Evolutionary conservation across 2,113 vertebrate genomes (phyloP).

Genomic region (Stercorarius parasiticus): DNA sequence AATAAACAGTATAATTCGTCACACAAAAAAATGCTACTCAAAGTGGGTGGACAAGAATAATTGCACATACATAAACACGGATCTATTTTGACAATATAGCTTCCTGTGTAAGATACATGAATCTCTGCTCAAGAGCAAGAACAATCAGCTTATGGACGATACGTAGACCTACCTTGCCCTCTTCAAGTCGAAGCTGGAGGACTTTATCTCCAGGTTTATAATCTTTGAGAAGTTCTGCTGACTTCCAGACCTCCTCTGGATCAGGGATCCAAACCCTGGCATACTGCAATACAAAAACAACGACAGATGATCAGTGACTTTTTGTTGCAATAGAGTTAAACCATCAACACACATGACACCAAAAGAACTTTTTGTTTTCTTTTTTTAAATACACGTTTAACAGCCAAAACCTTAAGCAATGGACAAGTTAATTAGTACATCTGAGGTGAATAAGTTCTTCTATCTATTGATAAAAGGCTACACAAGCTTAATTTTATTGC

Average conservation of each 20-base stretch:
- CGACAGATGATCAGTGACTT: background rate
- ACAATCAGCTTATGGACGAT: background rate
- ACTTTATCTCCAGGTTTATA: conserved; percentile 89
- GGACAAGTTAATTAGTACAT: background rate
- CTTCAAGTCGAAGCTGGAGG: conserved; percentile 89
- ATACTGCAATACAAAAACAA: conserved; percentile 76
- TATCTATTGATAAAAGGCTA: background rate
- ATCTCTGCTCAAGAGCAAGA: background rate
- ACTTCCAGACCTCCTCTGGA: conserved; percentile 95
- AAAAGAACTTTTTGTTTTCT: background rate
- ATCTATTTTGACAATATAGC: background rate
- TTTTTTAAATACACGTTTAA: background rate
- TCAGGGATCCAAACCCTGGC: conserved; percentile 98
- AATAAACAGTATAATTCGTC: background rate
- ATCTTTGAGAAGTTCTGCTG: conserved; percentile 91
- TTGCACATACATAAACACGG: background rate
- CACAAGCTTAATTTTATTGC: background rate
- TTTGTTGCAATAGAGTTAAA: background rate
- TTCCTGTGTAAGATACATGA: background rate
- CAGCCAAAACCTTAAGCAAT: background rate
- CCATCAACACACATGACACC: background rate
- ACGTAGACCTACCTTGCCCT: conserved; percentile 82
- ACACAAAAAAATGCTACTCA: background rate
- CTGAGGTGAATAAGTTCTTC: background rate
- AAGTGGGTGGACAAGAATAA: background rate